A percentile compares a stretch with the other conserved stretches of the same genome.
Conservation (phyloP, 2,797 vertebrate species). For the Arrhamphus sclerolepis region DNA sequence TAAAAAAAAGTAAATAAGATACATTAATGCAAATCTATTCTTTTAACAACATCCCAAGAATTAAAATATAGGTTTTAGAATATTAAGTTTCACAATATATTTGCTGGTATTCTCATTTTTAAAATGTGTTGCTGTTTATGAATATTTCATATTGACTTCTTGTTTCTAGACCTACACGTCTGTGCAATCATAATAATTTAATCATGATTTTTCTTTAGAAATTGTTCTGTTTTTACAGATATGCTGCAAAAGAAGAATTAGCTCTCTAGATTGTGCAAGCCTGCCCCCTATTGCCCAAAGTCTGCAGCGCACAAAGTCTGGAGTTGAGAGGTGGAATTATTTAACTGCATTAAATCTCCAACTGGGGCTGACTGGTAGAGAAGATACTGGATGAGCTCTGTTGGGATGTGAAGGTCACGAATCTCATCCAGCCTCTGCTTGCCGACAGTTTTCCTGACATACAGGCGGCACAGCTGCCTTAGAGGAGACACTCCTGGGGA, state of each 20-base stretch:
- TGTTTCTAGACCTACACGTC: background rate
- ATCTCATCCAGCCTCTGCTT: conserved; percentile 79
- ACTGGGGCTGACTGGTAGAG: conserved; percentile 43
- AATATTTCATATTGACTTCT: conserved; percentile 13
- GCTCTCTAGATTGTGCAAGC: conserved; percentile 40
- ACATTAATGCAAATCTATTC: too few relatives aligned
- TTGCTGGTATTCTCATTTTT: background rate
- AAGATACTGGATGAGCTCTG: conserved; percentile 81
- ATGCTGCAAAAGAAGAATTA: too few relatives aligned
- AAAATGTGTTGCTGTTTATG: conserved; percentile 4
- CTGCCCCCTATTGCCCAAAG: conserved; percentile 57
- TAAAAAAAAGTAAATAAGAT: too few relatives aligned
- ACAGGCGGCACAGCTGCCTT: conserved; percentile 85
- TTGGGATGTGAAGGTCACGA: conserved; percentile 77
- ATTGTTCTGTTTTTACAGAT: too few relatives aligned
- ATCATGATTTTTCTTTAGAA: background rate
- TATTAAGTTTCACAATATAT: background rate
- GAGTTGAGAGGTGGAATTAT: background rate
- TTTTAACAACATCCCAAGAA: too few relatives aligned
- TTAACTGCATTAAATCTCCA: conserved; percentile 5
- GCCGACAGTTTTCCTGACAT: conserved; percentile 84
- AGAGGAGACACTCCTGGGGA: conserved; percentile 69
- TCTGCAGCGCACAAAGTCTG: background rate
- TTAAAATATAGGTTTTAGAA: too few relatives aligned
- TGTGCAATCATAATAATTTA: background rate